Evolutionary conservation across 2,888 invertebrate species (phyloP).

Genomic region (Nomada ruficornis): DNA sequence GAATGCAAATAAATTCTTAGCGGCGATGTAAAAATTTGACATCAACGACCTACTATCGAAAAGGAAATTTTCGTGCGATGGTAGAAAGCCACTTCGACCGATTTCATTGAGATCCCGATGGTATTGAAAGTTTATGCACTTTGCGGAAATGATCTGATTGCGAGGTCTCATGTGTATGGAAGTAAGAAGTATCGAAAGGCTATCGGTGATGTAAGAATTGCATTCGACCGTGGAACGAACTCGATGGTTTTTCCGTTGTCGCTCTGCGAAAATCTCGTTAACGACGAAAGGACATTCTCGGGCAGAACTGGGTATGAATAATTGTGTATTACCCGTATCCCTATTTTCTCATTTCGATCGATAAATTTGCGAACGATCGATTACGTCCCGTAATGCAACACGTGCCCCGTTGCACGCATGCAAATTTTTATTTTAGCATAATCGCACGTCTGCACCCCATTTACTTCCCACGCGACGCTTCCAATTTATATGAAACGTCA

Average conservation of each 20-base stretch:
- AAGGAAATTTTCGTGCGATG: constrained; percentile 53
- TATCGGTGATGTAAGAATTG: constrained; percentile 55
- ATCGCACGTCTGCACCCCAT: neutral
- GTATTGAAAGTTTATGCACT: constrained; percentile 22
- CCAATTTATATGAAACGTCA: no score
- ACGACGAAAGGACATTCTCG: neutral
- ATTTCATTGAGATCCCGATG: constrained; percentile 41
- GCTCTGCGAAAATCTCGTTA: constrained; percentile 14
- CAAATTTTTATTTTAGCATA: neutral
- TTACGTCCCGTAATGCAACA: constrained; percentile 14
- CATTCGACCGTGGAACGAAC: constrained; percentile 46
- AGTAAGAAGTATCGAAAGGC: constrained; percentile 51
- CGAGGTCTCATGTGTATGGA: constrained; percentile 17
- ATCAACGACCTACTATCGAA: constrained; percentile 59
- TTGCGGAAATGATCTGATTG: constrained; percentile 46
- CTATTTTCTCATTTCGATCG: neutral
- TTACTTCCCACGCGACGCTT: neutral
- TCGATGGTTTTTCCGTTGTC: constrained; percentile 15
- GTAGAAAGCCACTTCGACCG: constrained; percentile 59
- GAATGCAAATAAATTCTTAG: constrained; percentile 38
- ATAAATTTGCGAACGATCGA: neutral
- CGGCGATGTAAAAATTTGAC: constrained; percentile 40
- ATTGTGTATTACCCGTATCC: neutral
- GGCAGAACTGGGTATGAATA: neutral
- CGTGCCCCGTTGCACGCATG: neutral